Evolutionary conservation across 2,888 invertebrate genomes (phyloP).

Genomic region (Mactromeris polynyma): DNA sequence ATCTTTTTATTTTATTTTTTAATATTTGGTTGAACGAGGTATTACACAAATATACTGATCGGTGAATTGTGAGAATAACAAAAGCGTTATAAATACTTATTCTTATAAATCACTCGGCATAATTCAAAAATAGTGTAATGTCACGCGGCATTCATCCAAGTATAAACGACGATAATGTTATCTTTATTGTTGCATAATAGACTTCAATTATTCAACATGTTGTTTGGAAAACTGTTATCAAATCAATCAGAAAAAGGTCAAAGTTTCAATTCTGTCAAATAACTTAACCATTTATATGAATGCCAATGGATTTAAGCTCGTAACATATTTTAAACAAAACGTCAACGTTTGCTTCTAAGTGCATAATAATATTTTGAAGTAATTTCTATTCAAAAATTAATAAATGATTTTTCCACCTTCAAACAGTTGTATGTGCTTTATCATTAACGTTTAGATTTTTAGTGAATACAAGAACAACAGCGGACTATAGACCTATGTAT

Average conservation of each 20-base stretch:
- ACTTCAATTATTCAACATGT: constrained; percentile 28
- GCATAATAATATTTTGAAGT: constrained; percentile 18
- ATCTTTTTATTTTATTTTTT: background rate
- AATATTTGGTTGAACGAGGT: background rate
- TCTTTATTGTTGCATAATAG: constrained; percentile 21
- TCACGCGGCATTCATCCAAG: constrained; percentile 15
- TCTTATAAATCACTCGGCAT: constrained; percentile 19
- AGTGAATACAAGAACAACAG: constrained; percentile 44
- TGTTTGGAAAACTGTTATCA: constrained; percentile 26
- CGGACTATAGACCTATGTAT: constrained; percentile 38
- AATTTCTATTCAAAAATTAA: constrained; percentile 46
- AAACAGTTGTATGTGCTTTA: constrained; percentile 44
- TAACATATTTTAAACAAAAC: constrained; percentile 1
- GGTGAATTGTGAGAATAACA: constrained; percentile 30
- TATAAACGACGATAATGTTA: constrained; percentile 29
- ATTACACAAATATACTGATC: constrained; percentile 18
- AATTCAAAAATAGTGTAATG: constrained; percentile 21
- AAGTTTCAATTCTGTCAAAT: constrained; percentile 49
- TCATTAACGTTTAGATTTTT: constrained; percentile 52
- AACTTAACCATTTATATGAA: constrained; percentile 55
- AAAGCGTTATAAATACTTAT: constrained; percentile 34
- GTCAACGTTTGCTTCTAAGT: constrained; percentile 31
- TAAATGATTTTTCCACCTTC: constrained; percentile 49
- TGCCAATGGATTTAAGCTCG: background rate
- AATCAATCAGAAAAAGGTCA: constrained; percentile 8